Base-by-base conservation (phyloP, 2,888 invertebrate genomes). In the Danaus chrysippus region DNA sequence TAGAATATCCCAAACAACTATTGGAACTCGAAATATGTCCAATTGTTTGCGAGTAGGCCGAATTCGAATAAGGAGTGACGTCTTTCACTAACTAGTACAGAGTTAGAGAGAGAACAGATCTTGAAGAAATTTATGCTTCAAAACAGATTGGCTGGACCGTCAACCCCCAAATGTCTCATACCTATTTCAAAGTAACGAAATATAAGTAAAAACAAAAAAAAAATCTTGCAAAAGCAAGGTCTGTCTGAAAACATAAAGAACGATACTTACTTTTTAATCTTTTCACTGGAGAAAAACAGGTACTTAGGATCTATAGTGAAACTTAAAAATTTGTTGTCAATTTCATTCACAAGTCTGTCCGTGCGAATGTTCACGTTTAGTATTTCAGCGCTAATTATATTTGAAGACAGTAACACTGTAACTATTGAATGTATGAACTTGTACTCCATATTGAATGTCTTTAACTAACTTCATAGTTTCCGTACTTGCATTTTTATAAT, bases 291-390 rank as follows among this genome's bases (percentile, higher is more conserved):
- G 0, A 83, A 76, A 74, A 90, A 91, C 63, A 95, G 77, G 74
- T 93, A 91, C 58, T 92, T 92, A 0, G 95, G 95, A 74, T 95
- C 94, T 8, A 96, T 84, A 0, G 94, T 93, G 68, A 96, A 92
- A 81, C 96, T 96, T 12, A 96, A 81, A 78, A 95, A 96, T 73
- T 92, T 93, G 58, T 93, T 93, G 73, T 93, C 94, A 1, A 95
- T 93, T 63, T 92, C 77, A 70, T 95, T 93, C 8, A 94, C 81
- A 23, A 93, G 91, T 66, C 92, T 93, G 69, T 93, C 93, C 0
- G 92, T 91, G 65, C 92, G 91, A 46, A 96, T 83, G 69, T 91
- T 92, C 60, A 94, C 91, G 58, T 81, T 81, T 23, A 93, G 87
- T 11, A 93, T 92, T 56, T 92, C 87, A 1, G 81, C 81, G 59